Evolutionary conservation across 2,797 vertebrate species (phyloP).

Genomic region (Knipowitschia caucasica): DNA sequence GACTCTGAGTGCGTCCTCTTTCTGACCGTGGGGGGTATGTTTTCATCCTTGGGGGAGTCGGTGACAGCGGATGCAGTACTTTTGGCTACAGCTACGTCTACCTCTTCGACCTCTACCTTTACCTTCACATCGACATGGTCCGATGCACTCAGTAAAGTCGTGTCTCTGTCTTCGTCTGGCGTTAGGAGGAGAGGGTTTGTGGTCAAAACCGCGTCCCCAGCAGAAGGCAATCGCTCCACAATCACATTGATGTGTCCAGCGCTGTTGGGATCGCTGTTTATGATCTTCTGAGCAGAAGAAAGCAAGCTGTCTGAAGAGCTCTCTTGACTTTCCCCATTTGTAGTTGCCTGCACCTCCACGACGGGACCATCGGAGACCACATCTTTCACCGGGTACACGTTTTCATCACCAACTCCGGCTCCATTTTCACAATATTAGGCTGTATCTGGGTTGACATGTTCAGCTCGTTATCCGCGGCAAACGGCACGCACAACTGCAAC

Average conservation of each 20-base stretch:
- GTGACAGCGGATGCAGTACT: slow-evolving; percentile 19
- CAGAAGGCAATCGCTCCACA: slow-evolving; percentile 92
- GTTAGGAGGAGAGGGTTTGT: slow-evolving; percentile 82
- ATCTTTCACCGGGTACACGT: slow-evolving; percentile 60
- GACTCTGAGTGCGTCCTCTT: slow-evolving; percentile 96
- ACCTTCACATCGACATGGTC: slow-evolving; percentile 57
- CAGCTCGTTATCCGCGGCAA: slow-evolving; percentile 48
- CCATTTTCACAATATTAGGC: slow-evolving; percentile 30
- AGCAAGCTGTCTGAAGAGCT: slow-evolving; percentile 81
- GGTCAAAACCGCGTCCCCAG: slow-evolving; percentile 78
- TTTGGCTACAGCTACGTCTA: slow-evolving; percentile 50
- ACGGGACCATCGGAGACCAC: slow-evolving; percentile 65
- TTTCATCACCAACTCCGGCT: slow-evolving; percentile 21
- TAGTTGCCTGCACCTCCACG: slow-evolving; percentile 79
- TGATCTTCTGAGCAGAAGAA: slow-evolving; percentile 95
- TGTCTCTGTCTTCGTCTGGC: slow-evolving; percentile 67
- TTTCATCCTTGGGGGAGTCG: slow-evolving; percentile 78
- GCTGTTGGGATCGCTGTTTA: slow-evolving; percentile 86
- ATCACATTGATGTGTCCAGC: slow-evolving; percentile 94
- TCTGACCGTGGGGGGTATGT: slow-evolving; percentile 82
- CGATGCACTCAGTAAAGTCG: slow-evolving; percentile 60
- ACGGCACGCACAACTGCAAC: slow-evolving; percentile 80
- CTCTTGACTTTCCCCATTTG: slow-evolving; percentile 65
- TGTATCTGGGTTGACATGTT: slow-evolving; percentile 24
- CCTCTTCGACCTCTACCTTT: slow-evolving; percentile 66